Evolutionary conservation across 2,888 invertebrate species (phyloP), one percentile per base, ranked within the genome.

Genomic region (Drosophila pseudotalamancana): DNA sequence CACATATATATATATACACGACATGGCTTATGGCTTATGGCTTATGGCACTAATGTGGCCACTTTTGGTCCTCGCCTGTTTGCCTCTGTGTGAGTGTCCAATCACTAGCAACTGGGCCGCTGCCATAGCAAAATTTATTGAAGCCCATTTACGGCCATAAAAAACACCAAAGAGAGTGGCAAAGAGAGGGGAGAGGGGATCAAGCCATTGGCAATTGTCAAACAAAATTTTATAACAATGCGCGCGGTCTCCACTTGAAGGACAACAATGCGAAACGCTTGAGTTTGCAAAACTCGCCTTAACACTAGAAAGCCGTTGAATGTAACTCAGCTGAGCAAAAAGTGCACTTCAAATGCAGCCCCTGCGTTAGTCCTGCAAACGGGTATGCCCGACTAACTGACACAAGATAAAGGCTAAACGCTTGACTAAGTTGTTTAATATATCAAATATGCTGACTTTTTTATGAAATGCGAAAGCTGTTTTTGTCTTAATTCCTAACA

Each of bases 31-130:
- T 37, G 25, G 49, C 77, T 61, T 61, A 78, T 78, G 57, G 76
- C 78, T 73, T 77, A 75, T 72, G 65, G 70, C 80, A 78, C 84
- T 84, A 78, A 80, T 84, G 77, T 70, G 78, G 66, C 67, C 72
- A 84, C 78, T 84, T 83, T 84, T 67, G 71, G 57, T 49, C 64
- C 65, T 54, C 57, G 55, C 56, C 65, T 53, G 34, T 77, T 72
- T 46, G 69, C 48, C 69, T 23, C 4, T 19, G 31, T 45, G 40
- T 34, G 29, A 37, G 45, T 67, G 60, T 69, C 72, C 83, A 77
- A 77, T 77, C 74, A 77, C 59, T 48, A 49, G 55, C 66, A 71
- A 77, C 70, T 63, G 72, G 63, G 60, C 60, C 71, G 54, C 53
- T 60, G 67, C 60, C 60, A 59, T 61, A 53, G 59, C 72, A 71